phyloP scores from a whole-genome alignment of 2,797 vertebrate genomes.

The Myripristis jacobus region DNA sequence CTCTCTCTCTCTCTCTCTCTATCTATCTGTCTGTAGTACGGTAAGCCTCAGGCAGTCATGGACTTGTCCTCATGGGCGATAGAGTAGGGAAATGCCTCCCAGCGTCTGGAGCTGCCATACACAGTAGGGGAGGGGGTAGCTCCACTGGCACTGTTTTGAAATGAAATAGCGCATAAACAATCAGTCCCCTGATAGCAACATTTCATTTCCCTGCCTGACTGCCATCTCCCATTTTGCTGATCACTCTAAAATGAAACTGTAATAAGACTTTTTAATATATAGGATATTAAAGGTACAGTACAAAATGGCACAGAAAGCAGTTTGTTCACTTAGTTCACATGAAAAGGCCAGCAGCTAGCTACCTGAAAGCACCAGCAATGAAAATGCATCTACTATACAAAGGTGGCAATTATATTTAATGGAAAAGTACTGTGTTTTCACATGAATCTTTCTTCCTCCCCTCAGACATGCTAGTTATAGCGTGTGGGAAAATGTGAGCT shows the following conservation, averaged over 20 bases:
- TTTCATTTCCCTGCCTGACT: constrained; percentile 68
- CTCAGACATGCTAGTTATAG: background rate
- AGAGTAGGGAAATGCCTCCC: constrained; percentile 57
- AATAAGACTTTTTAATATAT: constrained; percentile 37
- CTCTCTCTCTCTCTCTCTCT: constrained; percentile 17
- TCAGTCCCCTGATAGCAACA: constrained; percentile 61
- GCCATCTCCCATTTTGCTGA: constrained; percentile 64
- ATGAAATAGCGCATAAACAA: constrained; percentile 73
- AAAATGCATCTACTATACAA: constrained; percentile 30
- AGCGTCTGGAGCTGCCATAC: constrained; percentile 56
- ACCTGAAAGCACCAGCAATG: constrained; percentile 34
- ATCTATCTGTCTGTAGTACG: constrained; percentile 51
- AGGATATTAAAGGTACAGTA: constrained; percentile 54
- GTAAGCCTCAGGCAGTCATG: constrained; percentile 62
- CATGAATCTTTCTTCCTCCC: constrained; percentile 7
- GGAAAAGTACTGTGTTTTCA: constrained; percentile 10
- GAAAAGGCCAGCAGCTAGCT: constrained; percentile 35
- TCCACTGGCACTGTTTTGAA: constrained; percentile 61
- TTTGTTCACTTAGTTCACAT: constrained; percentile 45
- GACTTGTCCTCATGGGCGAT: constrained; percentile 62
- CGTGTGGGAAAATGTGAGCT: background rate
- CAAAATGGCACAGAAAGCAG: constrained; percentile 32
- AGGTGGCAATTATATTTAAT: constrained; percentile 34
- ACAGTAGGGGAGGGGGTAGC: constrained; percentile 44
- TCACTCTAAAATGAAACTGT: constrained; percentile 66